Conservation (phyloP, 2,113 vertebrate genomes). For the Gasterosteus nipponicus region DNA sequence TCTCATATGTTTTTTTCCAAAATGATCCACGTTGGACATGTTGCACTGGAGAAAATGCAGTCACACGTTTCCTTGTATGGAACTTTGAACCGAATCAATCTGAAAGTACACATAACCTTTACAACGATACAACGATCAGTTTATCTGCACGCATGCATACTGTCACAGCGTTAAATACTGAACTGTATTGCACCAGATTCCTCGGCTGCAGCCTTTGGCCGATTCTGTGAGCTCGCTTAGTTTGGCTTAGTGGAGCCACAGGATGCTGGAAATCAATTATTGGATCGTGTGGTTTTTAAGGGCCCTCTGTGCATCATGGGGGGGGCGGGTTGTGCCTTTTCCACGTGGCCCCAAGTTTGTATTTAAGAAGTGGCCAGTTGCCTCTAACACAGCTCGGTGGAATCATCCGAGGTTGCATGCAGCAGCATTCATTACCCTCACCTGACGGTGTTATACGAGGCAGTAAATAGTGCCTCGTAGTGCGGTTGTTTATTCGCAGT, state of each 20-base stretch:
- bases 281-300: constrained; percentile 28
- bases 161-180: neutral
- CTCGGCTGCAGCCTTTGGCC: neutral
- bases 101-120: neutral
- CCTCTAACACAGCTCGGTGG: neutral
- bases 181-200: neutral
- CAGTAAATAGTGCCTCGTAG: constrained; percentile 46
- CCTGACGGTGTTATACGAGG: constrained; percentile 56
- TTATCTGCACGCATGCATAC: no score
- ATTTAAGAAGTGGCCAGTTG: neutral
- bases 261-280: constrained; percentile 17
- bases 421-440: constrained; percentile 35
- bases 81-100: neutral
- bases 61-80: neutral
- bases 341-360: neutral
- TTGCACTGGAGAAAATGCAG: neutral
- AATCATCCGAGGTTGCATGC: constrained; percentile 17
- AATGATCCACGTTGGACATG: neutral
- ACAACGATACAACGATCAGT: no score
- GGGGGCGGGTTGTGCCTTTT: neutral
- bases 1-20: neutral
- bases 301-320: neutral
- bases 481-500: constrained; percentile 45
- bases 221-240: neutral
- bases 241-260: constrained; percentile 13